These are phyloP conservation scores for Rhynchopsitta pachyrhyncha DNA, from an alignment of 2,113 vertebrate species.

Conservation along the genomic window DNA sequence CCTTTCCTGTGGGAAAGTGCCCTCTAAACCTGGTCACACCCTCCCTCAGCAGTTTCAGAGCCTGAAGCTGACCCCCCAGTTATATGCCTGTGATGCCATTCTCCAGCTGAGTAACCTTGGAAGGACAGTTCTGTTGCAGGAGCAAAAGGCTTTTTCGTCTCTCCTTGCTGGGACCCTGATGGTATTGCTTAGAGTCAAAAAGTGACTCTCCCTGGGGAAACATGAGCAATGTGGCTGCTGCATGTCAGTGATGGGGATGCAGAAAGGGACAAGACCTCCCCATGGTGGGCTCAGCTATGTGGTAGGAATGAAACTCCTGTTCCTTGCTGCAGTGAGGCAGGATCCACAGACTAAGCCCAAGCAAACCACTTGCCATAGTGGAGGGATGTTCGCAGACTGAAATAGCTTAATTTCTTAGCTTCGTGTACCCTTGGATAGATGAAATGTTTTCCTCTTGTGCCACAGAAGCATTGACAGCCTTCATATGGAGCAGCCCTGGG, in stretches of 20 bases:
- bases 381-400: neutral
- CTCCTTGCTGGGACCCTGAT: neutral
- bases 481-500: neutral
- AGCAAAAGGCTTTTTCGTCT: neutral
- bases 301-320: neutral
- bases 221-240: neutral
- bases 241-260: neutral
- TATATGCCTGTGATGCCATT: neutral
- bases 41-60: neutral
- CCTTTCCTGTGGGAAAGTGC: conserved; percentile 69
- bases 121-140: neutral
- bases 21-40: conserved; percentile 23
- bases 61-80: neutral
- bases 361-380: accelerated
- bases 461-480: neutral
- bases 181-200: neutral
- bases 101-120: neutral
- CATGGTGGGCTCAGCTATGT: neutral
- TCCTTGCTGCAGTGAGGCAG: neutral
- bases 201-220: neutral
- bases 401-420: neutral
- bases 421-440: neutral
- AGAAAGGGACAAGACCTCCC: neutral
- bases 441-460: neutral
- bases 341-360: neutral